Base-by-base conservation (phyloP, 2,113 vertebrate species). In the Chaenogobius annularis region DNA sequence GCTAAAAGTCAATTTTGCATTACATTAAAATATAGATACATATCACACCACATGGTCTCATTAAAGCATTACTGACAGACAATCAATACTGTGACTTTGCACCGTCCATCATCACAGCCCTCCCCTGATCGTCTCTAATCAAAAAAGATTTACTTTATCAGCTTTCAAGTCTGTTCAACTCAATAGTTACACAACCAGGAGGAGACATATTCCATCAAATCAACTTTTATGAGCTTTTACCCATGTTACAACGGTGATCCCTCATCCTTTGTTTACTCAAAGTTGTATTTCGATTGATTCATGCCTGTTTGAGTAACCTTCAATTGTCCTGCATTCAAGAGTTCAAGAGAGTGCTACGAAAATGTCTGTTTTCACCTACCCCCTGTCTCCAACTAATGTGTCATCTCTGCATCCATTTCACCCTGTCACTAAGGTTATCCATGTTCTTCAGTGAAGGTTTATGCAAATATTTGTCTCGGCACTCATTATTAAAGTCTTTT, bases 401-500 rank as follows among this genome's bases (percentile, higher is more conserved):
- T 67, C 43, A 66, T 73, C 66, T 68, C 52, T 10, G 40, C 61
- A 31, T 5, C 9, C 1, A 46, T 69, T 64, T 72, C 52, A 55
- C 31, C 69, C 61, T 50, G 10, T 50, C 69, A 66, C 71, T 37
- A 70, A 62, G 69, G 31, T 79, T n/a, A n/a, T 77, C 65, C 40
- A 23, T 22, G 10, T 44, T 70, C 50, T 54, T 83, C n/a, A 61
- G 8, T 20, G 44, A 78, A 55, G 15, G 11, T 63, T 69, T 7
- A n/a, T 5, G 7, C 52, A 40, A 47, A 69, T 69, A 73, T 15
- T 79, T 0, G 52, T 83, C 80, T 74, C 68, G 72, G 78, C 46
- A 0, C 65, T 79, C 35, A 0, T 44, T 81, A 85, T 85, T 56
- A 82, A 88, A 79, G 46, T 70, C 59, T 72, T 81, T 78, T 86